phyloP scores from a whole-genome alignment of 1,140 invertebrate species.

The Drosophila aff. region DNA sequence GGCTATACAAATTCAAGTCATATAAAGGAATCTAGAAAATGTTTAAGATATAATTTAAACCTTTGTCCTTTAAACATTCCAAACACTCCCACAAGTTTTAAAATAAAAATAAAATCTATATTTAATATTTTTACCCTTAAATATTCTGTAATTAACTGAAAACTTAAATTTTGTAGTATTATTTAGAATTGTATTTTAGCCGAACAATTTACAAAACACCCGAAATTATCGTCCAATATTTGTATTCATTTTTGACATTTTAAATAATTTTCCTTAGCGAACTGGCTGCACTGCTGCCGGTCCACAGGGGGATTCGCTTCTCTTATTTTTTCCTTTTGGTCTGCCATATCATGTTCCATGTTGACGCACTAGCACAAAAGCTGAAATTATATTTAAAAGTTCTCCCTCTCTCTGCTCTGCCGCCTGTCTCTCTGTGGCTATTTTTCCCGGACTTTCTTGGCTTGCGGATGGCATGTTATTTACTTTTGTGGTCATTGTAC shows the following conservation, averaged over 20 bases:
- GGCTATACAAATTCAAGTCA: neutral
- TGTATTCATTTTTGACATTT: neutral
- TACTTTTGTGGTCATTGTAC: constrained; percentile 81
- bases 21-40: neutral
- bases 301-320: constrained; percentile 56
- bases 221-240: too few relatives aligned
- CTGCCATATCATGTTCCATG: constrained; percentile 79
- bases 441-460: constrained; percentile 24
- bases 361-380: constrained; percentile 81
- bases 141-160: neutral
- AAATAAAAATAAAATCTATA: neutral
- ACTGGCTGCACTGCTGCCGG: constrained; percentile 12
- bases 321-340: constrained; percentile 16
- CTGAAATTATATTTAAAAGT: constrained; percentile 80
- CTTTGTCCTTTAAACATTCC: too few relatives aligned
- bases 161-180: neutral
- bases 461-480: constrained; percentile 65
- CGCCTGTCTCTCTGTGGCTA: constrained; percentile 11
- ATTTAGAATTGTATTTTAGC: neutral
- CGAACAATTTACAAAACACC: too few relatives aligned
- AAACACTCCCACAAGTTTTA: neutral
- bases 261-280: neutral
- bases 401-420: constrained; percentile 15
- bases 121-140: neutral
- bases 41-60: neutral